Evolutionary conservation across 2,888 invertebrate species (phyloP).

Genomic region (Brachylomia viminalis): DNA sequence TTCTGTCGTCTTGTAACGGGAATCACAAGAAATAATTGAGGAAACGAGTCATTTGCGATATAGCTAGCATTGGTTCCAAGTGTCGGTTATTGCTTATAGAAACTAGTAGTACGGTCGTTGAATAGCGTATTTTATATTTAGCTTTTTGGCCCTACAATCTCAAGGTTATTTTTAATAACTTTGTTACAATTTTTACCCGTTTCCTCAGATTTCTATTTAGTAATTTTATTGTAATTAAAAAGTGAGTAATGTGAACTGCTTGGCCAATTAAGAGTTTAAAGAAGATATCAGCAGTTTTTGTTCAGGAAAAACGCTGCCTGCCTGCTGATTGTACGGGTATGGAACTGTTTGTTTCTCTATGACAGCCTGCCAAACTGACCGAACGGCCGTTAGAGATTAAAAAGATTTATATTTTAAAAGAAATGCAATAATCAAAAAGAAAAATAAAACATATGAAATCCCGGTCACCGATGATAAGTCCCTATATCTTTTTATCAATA

Average conservation of each 20-base stretch:
- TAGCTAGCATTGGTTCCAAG: slow-evolving; percentile 24
- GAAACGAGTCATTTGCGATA: slow-evolving; percentile 56
- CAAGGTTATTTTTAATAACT: slow-evolving; percentile 34
- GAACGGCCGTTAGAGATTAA: neutral
- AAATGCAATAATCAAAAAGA: neutral
- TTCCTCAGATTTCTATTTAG: slow-evolving; percentile 36
- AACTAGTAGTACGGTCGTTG: neutral
- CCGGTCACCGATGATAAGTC: slow-evolving; percentile 14
- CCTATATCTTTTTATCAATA: slow-evolving; percentile 34
- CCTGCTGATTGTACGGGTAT: neutral
- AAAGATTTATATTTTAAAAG: neutral
- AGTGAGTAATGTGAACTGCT: slow-evolving; percentile 11
- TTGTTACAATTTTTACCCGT: slow-evolving; percentile 15
- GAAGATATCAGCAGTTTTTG: slow-evolving; percentile 9
- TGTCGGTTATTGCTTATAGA: slow-evolving; percentile 29
- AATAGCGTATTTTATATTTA: neutral
- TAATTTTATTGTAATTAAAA: slow-evolving; percentile 39
- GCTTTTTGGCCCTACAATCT: slow-evolving; percentile 17
- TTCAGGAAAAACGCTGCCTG: slow-evolving; percentile 31
- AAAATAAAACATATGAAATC: slow-evolving; percentile 2
- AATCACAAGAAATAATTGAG: slow-evolving; percentile 62
- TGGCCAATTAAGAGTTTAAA: slow-evolving; percentile 31
- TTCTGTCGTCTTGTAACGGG: slow-evolving; percentile 50
- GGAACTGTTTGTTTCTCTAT: neutral
- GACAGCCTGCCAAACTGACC: neutral